These are phyloP conservation scores for Bujurquina vittata DNA, from an alignment of 2,113 vertebrate genomes.

Conservation along the genomic window DNA sequence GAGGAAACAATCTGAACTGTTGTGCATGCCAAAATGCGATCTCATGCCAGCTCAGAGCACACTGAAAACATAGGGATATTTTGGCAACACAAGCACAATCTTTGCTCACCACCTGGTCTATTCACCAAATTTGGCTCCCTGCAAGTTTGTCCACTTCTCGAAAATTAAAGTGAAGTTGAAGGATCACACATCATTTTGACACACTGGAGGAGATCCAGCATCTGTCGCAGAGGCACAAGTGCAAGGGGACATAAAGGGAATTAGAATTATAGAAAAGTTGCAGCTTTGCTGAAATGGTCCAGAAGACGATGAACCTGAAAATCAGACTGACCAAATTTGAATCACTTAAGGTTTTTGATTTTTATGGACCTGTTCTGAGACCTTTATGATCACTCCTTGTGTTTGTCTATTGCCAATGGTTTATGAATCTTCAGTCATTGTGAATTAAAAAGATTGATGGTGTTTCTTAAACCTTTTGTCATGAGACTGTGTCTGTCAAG, in stretches of 20 bases:
- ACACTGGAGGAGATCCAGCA: background rate
- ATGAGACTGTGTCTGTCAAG: background rate
- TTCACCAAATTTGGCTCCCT: conserved; percentile 1
- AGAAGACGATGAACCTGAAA: background rate
- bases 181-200: conserved; percentile 12
- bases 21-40: background rate
- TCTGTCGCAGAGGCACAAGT: background rate
- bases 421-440: background rate
- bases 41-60: background rate
- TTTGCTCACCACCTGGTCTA: background rate
- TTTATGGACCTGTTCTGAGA: no score
- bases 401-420: background rate
- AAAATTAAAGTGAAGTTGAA: conserved; percentile 7
- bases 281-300: background rate
- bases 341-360: background rate
- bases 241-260: background rate
- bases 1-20: background rate
- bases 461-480: background rate
- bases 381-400: background rate
- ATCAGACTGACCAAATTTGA: background rate
- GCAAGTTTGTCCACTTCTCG: background rate
- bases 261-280: background rate
- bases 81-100: background rate
- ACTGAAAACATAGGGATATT: background rate
- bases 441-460: background rate